Evolutionary conservation across 2,113 vertebrate species (phyloP), one percentile per base, ranked within the genome.

Genomic region (Carassius gibelio): DNA sequence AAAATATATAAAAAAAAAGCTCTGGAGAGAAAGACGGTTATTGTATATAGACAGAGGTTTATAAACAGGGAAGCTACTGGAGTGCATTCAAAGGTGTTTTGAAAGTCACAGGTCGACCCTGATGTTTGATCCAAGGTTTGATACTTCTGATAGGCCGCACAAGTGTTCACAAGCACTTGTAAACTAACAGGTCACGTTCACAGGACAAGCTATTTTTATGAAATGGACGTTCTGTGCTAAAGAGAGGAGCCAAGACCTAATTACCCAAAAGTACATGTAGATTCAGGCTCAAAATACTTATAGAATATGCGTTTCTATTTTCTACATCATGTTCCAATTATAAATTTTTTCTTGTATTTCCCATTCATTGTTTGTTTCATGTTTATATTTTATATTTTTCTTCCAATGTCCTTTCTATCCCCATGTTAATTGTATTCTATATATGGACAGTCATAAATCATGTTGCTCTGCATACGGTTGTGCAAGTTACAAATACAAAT

Each of bases 191-290:
- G 77, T 82, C 61, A 36, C 82, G 82, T 76, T 88, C 84, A 88
- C 89, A 88, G 86, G 88, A 88, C 77, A 79, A 87, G 90, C 92
- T 92, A 91, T 92, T 93, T 89, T 89, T 89, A 90, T 86, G 86
- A 89, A 92, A 91, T 23, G 87, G 91, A 90, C 88, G 90, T 88
- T 85, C 83, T 59, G 89, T 88, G 82, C 81, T 86, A 82, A 86
- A 91, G 88, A n/a, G 9, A 87, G 89, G 88, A 79, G 91, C 90
- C 77, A 89, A 86, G 87, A 87, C 88, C 85, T 87, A 90, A 93
- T 93, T 91, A 92, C 88, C 85, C 75, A 14, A 50, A 55, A 83
- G 4, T 85, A 78, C 79, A 38, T n/a, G 36, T 72, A 72, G 19
- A 72, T 11, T 42, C 42, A 13, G 8, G n/a, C 11, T 48, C 38